Evolutionary conservation across 2,113 vertebrate genomes (phyloP), one percentile per base, ranked within the genome.

Genomic region (Charina bottae): DNA sequence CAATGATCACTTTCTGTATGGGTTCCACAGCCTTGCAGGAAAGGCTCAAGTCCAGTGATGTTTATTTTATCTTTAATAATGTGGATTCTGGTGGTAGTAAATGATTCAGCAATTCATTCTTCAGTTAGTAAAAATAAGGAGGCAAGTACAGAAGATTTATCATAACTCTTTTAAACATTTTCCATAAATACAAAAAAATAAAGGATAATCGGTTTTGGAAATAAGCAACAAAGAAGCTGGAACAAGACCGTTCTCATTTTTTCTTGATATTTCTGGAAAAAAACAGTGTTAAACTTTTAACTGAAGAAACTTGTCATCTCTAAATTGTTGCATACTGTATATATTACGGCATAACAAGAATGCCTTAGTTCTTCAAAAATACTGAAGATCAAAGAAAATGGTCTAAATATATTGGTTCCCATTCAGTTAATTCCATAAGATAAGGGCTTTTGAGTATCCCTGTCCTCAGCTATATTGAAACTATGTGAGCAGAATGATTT

Each of bases 381-480:
- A 53, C 85, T 92, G 89, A 88, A 93, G 85, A 88, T 90, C 93
- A 95, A 96, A 83, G 1, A 0, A 37, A 93, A 23, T 87, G 53
- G 90, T 94, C 72, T 91, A 11, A 62, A 93, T 24, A 46, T 91
- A 72, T 92, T 94, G 60, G 84, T 84, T 93, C 11, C 91, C 93
- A n/a, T 92, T 92, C 68, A 91, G 59, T 94, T 62, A 92, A 83
- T 93, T 96, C 53, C 19, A 33, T 49, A 91, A 87, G 89, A 83
- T 68, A 90, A 95, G 60, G 55, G 93, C 89, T 93, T 96, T 55
- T 91, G 93, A 93, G 64, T 95, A 62, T 58, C 91, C 12, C 84
- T 92, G 54, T 62, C n/a, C 55, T 96, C 28, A 91, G 68, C 89
- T 92, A 8, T 88, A 89, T 19, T 95, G 90, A 93, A 94, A 88